Base-by-base conservation (phyloP, 2,888 invertebrate genomes). In the Caenorhabditis sp. region DNA sequence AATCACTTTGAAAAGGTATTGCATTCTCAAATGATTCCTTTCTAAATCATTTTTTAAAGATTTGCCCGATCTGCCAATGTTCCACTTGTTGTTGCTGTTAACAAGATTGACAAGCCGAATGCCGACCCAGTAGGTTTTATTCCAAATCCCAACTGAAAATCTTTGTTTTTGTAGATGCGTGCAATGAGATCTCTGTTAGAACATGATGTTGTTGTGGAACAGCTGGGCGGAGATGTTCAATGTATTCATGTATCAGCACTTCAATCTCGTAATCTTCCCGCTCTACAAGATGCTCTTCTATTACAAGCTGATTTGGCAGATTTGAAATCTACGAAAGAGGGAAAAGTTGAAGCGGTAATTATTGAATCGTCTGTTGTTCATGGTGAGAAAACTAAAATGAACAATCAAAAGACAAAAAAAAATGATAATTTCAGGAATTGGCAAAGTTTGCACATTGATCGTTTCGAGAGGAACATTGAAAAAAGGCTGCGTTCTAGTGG, bases 31-130 rank as follows among this genome's bases (percentile, higher is more conserved):
- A n/a, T n/a, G n/a, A n/a, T n/a, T n/a, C n/a, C n/a, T n/a, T n/a
- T n/a, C n/a, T n/a, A n/a, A n/a, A n/a, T n/a, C n/a, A n/a, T n/a
- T n/a, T n/a, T n/a, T 63, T 68, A 52, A 36, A 84, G 84, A 54
- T 85, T 85, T 92, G 95, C 95, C 0, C 73, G 70, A 56, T 78
- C 82, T 26, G 85, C 87, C 91, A 73, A 90, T 93, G 95, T 97
- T 83, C 95, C 96, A 0, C 93, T 99, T 43, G 92, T 99, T 86
- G 95, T 99, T 81, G 99, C 97, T 43, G 92, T 99, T 80, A 99
- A 99, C 90, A 99, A 99, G 91, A 94, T 96, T 85, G 99, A 99
- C 90, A 94, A 95, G 87, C 93, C 93, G 70, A 92, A 92, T 88
- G 94, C 93, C 73, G 92, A 97, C 91, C 92, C 95, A 89, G 95